These are phyloP conservation scores for Sebastes hubbsi DNA, from an alignment of 2,797 vertebrate genomes.

Conservation along the genomic window DNA sequence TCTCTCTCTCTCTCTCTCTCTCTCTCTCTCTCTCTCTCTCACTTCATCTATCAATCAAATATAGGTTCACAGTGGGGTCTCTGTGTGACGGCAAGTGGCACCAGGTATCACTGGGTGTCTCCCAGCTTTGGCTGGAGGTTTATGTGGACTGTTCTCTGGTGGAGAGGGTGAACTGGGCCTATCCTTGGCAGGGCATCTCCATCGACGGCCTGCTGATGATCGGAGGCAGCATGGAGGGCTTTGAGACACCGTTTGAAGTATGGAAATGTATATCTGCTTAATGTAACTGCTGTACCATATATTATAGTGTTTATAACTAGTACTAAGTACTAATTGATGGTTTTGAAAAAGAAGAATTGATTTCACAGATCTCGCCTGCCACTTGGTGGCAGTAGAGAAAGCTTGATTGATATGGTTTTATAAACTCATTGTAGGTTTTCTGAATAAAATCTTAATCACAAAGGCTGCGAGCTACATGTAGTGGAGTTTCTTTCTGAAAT, in stretches of 20 bases:
- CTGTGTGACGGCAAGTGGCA: conserved; percentile 83
- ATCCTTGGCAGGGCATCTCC: conserved; percentile 80
- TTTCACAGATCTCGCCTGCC: not conserved
- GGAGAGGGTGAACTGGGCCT: conserved; percentile 85
- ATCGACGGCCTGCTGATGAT: conserved; percentile 81
- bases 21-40: not conserved
- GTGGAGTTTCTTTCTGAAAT: too few species aligned
- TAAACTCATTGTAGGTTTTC: not conserved
- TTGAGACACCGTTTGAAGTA: conserved; percentile 86
- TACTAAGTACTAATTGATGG: not conserved
- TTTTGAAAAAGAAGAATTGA: not conserved
- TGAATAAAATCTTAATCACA: not conserved
- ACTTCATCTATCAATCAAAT: not conserved
- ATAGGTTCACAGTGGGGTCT: conserved; percentile 80
- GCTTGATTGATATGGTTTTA: not conserved
- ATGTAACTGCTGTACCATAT: not conserved
- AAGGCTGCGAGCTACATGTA: not conserved
- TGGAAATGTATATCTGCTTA: not conserved
- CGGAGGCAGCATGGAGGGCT: conserved; percentile 82
- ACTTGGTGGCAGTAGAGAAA: conserved; percentile 33
- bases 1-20: too few species aligned
- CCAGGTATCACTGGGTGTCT: conserved; percentile 80
- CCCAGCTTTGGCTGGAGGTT: conserved; percentile 77
- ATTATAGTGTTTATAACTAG: not conserved
- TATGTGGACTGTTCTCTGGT: conserved; percentile 85